Conservation (phyloP, 2,797 vertebrate genomes). For the Neosilurus hyrtlii region DNA sequence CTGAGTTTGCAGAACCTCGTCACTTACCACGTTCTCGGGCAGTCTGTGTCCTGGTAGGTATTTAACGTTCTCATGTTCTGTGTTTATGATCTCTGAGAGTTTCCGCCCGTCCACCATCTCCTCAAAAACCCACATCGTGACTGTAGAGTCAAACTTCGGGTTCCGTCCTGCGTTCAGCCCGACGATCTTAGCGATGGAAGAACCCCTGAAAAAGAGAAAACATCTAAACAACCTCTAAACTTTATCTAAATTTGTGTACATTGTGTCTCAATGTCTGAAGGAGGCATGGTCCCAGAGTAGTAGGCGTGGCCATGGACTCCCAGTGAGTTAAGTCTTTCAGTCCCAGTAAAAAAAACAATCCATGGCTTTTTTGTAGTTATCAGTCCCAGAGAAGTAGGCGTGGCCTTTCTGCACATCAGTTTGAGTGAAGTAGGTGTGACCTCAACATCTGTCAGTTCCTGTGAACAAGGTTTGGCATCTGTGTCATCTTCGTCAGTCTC, state of each 20-base stretch:
- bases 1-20: background rate
- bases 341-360: too few species aligned
- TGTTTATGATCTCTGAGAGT: slow-evolving; percentile 94
- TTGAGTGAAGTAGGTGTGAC: background rate
- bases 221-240: too few species aligned
- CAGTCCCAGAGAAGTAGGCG: background rate
- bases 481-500: background rate
- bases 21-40: slow-evolving; percentile 89
- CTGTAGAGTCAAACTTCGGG: slow-evolving; percentile 77
- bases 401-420: background rate
- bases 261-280: background rate
- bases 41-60: slow-evolving; percentile 93
- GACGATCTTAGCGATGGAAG: slow-evolving; percentile 92
- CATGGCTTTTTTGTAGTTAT: background rate
- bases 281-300: background rate
- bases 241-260: background rate
- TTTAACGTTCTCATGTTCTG: slow-evolving; percentile 90
- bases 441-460: background rate
- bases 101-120: slow-evolving; percentile 84
- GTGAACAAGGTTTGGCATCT: background rate
- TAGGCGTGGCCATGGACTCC: too few species aligned
- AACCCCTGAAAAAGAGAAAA: slow-evolving; percentile 80
- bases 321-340: too few species aligned
- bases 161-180: slow-evolving; percentile 81
- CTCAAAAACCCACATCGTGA: slow-evolving; percentile 97